Evolutionary conservation across 2,888 invertebrate genomes (phyloP), one percentile per base, ranked within the genome.

Genomic region (Melieria crassipennis): DNA sequence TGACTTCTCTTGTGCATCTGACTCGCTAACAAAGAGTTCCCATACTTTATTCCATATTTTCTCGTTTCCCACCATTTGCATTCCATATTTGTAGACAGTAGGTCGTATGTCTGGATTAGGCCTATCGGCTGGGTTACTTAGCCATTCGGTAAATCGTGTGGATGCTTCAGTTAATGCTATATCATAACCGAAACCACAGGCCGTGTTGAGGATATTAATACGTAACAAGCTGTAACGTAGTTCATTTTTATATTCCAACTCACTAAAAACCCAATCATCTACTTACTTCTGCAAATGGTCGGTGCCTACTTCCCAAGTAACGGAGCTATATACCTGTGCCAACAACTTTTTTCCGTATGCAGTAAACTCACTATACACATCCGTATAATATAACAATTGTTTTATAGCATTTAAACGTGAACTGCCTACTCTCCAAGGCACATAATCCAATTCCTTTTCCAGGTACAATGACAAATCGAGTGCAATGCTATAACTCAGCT

Each of bases 371-470:
- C 88, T 83, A 77, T 89, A 89, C 0, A 88, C 87, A 65, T 86
- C 78, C 0, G 92, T 90, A 56, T 89, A 89, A 5, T 87, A 84
- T 3, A 94, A 85, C 48, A 89, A 88, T 43, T 84, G 87, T 16
- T 89, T 87, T 3, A 94, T 85, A 1, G 80, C 75, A 0, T 76
- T 77, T 64, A 92, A 86, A 68, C 91, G 88, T 0, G 87, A 81
- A 0, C 89, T 82, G 0, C 92, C 93, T 0, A 93, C 91, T 57
- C 87, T 87, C 97, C 97, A 97, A 0, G 96, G 94, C 1, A 93
- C 90, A 79, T 90, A 92, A 65, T 91, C 90, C 3, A 80, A 79
- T 84, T 97, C 97, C 1, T 87, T 86, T 0, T 84, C 82, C 58
- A 97, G 86, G 82, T 94, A 94, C 5, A 88, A 88, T 1, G 91